Conservation (phyloP, 2,797 vertebrate genomes). For the Ataeniobius toweri region DNA sequence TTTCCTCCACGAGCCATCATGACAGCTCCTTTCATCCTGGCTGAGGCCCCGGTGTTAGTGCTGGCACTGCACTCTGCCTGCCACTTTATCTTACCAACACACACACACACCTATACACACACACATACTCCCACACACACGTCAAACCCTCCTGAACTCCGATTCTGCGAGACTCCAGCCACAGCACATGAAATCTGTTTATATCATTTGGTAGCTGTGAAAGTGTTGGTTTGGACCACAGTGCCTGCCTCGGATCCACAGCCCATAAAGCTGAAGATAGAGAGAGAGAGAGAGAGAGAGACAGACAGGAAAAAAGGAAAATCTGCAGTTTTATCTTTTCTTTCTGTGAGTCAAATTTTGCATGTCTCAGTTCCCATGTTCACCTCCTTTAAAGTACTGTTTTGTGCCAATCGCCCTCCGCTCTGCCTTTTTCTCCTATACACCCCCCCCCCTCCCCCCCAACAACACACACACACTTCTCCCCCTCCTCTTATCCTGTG, state of each 20-base stretch:
- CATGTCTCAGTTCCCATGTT: constrained; percentile 13
- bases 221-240: constrained; percentile 75
- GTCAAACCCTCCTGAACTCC: constrained; percentile 57
- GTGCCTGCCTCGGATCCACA: constrained; percentile 56
- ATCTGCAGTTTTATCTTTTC: constrained; percentile 1
- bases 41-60: constrained; percentile 78
- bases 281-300: constrained; percentile 21
- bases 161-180: constrained; percentile 74
- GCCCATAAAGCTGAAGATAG: constrained; percentile 44
- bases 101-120: constrained; percentile 34
- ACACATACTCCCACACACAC: constrained; percentile 21
- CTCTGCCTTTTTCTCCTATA: constrained; percentile 13
- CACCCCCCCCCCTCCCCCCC: background rate
- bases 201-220: constrained; percentile 78
- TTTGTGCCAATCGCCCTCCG: background rate
- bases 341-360: constrained; percentile 23
- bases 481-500: constrained; percentile 45
- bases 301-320: background rate
- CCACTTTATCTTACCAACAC: constrained; percentile 63
- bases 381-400: constrained; percentile 19
- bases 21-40: constrained; percentile 84
- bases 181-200: constrained; percentile 80
- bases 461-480: background rate
- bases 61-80: constrained; percentile 76
- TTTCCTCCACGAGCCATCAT: constrained; percentile 76